Evolutionary conservation across 2,888 invertebrate genomes (phyloP), one percentile per base, ranked within the genome.

Genomic region (Aplocera efformata): DNA sequence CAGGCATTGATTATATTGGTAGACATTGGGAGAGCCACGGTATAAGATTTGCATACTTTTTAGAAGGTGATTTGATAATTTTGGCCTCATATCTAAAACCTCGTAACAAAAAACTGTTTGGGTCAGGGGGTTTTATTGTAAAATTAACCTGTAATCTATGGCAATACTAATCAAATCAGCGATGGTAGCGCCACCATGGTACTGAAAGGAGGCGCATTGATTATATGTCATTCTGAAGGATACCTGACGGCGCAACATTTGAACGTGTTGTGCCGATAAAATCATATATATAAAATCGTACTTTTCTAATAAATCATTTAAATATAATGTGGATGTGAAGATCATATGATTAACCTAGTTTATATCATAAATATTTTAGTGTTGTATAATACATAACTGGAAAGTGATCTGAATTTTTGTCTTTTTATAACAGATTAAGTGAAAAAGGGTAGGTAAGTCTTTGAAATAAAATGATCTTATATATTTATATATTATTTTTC

Each of bases 201-300:
- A 32, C 36, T 41, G 22, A 54, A 40, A 43, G 42, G 36, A 27
- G 32, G 53, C 32, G 43, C 60, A 79, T 83, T 72, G 79, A 78
- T 82, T 81, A 77, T 70, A 67, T 68, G 78, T 81, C 79, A 79
- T 56, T 58, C 61, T 62, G 59, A 56, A 58, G 62, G 58, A 52
- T 59, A 60, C 72, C 64, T 72, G 75, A 70, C 72, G 79, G 86
- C 85, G 85, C 80, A 82, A 84, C 82, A 83, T 86, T 86, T 82
- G 62, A 86, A 86, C 72, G 70, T 48, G 51, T 44, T 53, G 56
- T 52, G 57, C 53, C 47, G 59, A 67, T 61, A 71, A 66, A 56
- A 60, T 60, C 46, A 40, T n/a, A n/a, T n/a, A n/a, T n/a, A n/a
- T n/a, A n/a, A n/a, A n/a, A n/a, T n/a, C n/a, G 30, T 52, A 40